Percentiles rank a stretch among this genome's conserved stretches.
These are phyloP conservation scores for Neelides folsomi DNA, from an alignment of 2,888 invertebrate species.

Conservation along the genomic window DNA sequence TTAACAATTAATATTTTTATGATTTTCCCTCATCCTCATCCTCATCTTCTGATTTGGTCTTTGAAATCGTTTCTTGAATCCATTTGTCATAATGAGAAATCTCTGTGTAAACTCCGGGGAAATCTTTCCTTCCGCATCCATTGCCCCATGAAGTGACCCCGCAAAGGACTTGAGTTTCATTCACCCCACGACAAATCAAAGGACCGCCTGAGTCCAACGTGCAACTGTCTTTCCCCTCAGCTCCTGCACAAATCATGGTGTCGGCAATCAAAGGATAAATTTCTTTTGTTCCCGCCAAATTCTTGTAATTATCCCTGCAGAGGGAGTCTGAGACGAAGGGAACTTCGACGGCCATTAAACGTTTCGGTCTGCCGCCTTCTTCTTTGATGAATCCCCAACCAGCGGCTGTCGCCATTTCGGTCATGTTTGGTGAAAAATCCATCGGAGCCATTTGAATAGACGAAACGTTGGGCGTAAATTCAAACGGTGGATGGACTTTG, in stretches of 20 bases:
- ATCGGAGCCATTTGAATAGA: no score
- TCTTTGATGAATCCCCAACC: no score
- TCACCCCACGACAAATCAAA: background rate
- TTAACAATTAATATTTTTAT: no score
- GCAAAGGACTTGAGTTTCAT: slow-evolving; percentile 11
- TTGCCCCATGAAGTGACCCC: slow-evolving; percentile 4
- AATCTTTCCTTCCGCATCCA: slow-evolving; percentile 1
- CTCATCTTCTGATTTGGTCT: no score
- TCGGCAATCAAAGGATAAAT: slow-evolving; percentile 1
- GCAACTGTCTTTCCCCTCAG: slow-evolving; percentile 4
- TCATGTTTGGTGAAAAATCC: no score
- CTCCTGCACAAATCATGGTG: slow-evolving; percentile 8
- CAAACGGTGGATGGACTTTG: no score
- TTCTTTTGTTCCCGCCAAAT: no score
- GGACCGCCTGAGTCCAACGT: slow-evolving; percentile 4
- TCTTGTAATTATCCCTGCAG: background rate
- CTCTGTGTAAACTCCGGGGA: slow-evolving; percentile 5
- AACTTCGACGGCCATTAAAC: slow-evolving; percentile 3
- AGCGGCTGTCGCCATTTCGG: no score
- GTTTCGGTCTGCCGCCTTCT: background rate
- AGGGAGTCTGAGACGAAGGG: slow-evolving; percentile 2
- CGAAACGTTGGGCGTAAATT: no score
- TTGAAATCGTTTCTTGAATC: background rate
- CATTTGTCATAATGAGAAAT: slow-evolving; percentile 3
- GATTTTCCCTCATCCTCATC: no score